These are phyloP conservation scores for Chelonus formosanus DNA, from an alignment of 2,888 invertebrate genomes.

Conservation along the genomic window DNA sequence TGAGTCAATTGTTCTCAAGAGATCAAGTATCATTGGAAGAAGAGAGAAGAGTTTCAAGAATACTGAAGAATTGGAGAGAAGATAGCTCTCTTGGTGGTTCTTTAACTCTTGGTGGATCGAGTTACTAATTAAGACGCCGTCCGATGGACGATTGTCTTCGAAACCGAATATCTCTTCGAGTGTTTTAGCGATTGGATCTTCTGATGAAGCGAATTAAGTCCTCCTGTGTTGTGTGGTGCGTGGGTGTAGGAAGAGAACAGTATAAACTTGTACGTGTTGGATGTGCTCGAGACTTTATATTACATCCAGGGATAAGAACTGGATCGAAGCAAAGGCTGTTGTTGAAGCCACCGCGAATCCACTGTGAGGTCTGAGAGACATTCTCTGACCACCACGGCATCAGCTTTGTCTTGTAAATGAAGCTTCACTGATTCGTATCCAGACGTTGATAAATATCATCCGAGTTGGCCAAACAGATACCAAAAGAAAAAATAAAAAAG, in stretches of 20 bases:
- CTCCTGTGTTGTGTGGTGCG: conserved; percentile 44
- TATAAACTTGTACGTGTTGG: conserved; percentile 13
- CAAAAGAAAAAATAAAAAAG: conserved; percentile 5
- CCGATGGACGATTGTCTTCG: conserved; percentile 56
- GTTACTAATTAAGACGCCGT: conserved; percentile 62
- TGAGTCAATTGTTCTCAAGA: too few relatives aligned
- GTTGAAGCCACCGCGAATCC: conserved; percentile 26
- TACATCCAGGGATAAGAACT: conserved; percentile 12
- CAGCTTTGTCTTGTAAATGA: conserved; percentile 65
- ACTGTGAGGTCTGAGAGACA: conserved; percentile 34
- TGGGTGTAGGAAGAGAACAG: conserved; percentile 49
- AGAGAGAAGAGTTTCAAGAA: conserved; percentile 14
- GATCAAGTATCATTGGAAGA: neutral
- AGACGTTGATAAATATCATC: conserved; percentile 64
- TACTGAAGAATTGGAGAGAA: conserved; percentile 27
- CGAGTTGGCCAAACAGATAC: conserved; percentile 37
- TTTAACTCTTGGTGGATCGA: conserved; percentile 29
- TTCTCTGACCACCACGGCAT: conserved; percentile 35
- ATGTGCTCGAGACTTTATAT: conserved; percentile 1
- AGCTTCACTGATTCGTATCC: conserved; percentile 63
- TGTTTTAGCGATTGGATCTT: conserved; percentile 44
- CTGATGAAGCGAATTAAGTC: conserved; percentile 56
- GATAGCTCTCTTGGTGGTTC: conserved; percentile 34
- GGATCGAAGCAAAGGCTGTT: conserved; percentile 25
- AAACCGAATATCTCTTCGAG: conserved; percentile 54